Evolutionary conservation across 2,888 invertebrate species (phyloP).

Genomic region (Cheilosia pagana): DNA sequence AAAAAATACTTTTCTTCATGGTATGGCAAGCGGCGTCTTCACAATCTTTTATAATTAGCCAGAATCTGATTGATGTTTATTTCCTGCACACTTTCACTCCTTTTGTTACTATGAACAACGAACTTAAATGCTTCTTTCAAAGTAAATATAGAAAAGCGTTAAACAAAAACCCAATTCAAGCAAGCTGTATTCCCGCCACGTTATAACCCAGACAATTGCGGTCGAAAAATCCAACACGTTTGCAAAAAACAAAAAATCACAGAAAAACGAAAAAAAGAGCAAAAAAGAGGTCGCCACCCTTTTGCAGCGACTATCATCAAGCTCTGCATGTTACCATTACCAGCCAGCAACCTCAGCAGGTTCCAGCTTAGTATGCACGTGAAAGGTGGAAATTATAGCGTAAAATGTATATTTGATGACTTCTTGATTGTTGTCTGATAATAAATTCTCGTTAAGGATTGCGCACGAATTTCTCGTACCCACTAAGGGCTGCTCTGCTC

Average conservation of each 20-base stretch:
- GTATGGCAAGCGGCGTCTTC: background rate
- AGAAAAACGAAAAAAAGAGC: background rate
- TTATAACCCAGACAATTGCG: conserved; percentile 69
- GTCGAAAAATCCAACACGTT: conserved; percentile 68
- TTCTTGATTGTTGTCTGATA: conserved; percentile 80
- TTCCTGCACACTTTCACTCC: conserved; percentile 7
- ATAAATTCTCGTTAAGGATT: conserved; percentile 75
- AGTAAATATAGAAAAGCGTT: conserved; percentile 42
- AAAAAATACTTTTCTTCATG: background rate
- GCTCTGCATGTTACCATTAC: conserved; percentile 45
- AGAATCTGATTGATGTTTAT: background rate
- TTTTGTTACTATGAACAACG: conserved; percentile 52
- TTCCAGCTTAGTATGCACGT: conserved; percentile 60
- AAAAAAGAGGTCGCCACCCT: conserved; percentile 57
- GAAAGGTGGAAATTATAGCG: conserved; percentile 81
- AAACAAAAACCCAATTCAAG: conserved; percentile 32
- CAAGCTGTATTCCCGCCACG: conserved; percentile 54
- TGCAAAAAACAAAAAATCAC: conserved; percentile 35
- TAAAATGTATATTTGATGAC: conserved; percentile 82
- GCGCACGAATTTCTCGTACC: conserved; percentile 65
- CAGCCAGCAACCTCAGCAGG: conserved; percentile 44
- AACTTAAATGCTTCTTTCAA: conserved; percentile 47
- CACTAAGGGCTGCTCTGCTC: conserved; percentile 25
- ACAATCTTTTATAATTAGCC: background rate
- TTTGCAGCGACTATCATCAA: conserved; percentile 48